Conservation (phyloP, 2,113 vertebrate species). For the Perccottus glenii region DNA sequence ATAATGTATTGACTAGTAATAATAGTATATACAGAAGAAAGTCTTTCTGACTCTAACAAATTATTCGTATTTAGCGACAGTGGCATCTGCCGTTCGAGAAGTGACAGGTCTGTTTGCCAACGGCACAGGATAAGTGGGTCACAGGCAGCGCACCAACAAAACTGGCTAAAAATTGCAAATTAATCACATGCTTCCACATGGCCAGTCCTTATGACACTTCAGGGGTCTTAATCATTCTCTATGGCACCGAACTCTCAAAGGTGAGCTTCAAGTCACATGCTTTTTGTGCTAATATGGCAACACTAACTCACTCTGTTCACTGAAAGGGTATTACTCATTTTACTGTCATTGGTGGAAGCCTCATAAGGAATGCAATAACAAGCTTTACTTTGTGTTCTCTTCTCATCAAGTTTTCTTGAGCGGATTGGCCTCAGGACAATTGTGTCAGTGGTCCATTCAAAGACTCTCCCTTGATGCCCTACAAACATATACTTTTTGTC, state of each 20-base stretch:
- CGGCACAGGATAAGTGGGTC: constrained; percentile 50
- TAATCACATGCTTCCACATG: constrained; percentile 54
- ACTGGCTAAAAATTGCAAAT: constrained; percentile 29
- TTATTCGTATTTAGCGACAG: constrained; percentile 17
- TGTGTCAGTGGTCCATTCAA: too few species aligned
- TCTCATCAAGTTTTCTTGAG: too few species aligned
- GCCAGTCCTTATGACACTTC: constrained; percentile 4
- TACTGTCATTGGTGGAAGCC: not conserved
- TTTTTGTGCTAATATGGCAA: not conserved
- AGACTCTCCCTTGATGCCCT: too few species aligned
- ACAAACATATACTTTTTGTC: too few species aligned
- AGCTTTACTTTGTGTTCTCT: too few species aligned
- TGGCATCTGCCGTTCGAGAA: constrained; percentile 28
- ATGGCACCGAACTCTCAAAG: constrained; percentile 18
- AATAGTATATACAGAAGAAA: too few species aligned
- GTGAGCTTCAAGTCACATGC: constrained; percentile 10
- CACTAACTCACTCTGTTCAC: not conserved
- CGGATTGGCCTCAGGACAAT: too few species aligned
- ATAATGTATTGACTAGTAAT: too few species aligned
- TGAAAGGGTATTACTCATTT: not conserved
- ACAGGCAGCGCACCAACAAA: constrained; percentile 18
- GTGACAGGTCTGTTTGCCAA: constrained; percentile 15
- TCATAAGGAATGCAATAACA: not conserved
- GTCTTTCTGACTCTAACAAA: not conserved
- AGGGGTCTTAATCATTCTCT: constrained; percentile 7